Conservation (phyloP, 2,113 vertebrate species). For the Scytalopus superciliaris region DNA sequence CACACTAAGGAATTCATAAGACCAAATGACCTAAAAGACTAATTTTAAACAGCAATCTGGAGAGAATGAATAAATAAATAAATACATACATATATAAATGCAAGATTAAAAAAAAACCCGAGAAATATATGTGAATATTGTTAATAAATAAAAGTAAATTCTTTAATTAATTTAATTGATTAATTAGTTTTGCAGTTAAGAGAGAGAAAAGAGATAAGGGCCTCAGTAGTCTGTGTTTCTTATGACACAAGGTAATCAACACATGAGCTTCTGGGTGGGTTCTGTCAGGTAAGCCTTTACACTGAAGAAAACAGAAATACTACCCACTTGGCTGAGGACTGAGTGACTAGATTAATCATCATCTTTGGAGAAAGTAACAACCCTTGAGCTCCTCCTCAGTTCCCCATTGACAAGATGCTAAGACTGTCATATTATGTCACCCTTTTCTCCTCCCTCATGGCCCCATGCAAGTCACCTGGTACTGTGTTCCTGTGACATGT, state of each 20-base stretch:
- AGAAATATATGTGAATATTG: neutral
- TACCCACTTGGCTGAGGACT: neutral
- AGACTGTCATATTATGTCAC: neutral
- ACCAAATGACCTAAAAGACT: neutral
- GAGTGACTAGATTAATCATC: neutral
- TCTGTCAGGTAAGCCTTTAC: neutral
- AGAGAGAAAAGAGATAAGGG: neutral
- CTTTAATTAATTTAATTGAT: too few relatives aligned
- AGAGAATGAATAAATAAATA: neutral
- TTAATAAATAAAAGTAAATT: neutral
- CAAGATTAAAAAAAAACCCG: neutral
- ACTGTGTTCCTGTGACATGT: neutral
- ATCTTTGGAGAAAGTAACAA: neutral
- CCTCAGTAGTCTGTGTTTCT: neutral
- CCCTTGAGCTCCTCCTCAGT: neutral
- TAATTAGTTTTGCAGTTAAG: neutral
- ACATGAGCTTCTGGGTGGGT: neutral
- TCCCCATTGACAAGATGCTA: neutral
- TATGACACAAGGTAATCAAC: neutral
- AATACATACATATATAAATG: neutral
- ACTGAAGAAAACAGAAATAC: neutral
- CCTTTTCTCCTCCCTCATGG: neutral
- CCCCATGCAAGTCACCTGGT: accelerated
- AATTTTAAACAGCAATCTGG: neutral
- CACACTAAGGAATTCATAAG: neutral